These are phyloP conservation scores for Tragelaphus buxtoni DNA, from an alignment of 2,113 vertebrate genomes.

Conservation along the genomic window DNA sequence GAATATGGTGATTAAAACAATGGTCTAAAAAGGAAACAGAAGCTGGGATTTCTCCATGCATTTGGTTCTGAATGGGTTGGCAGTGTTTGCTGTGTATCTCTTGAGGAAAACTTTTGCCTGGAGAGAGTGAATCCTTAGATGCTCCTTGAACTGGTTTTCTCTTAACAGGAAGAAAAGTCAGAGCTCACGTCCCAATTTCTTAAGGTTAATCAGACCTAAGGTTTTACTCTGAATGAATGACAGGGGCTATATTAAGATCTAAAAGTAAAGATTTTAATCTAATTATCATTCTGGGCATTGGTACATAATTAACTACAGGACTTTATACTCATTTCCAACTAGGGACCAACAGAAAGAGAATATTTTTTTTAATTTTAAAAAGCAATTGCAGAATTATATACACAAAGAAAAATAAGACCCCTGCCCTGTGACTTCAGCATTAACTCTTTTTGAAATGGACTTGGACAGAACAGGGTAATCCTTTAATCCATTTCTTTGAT, in stretches of 20 bases:
- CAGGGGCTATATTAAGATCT: slow-evolving; percentile 28
- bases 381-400: slow-evolving; percentile 28
- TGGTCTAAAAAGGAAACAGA: slow-evolving; percentile 51
- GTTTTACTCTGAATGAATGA: background rate
- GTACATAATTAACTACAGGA: slow-evolving; percentile 19
- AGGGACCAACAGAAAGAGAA: background rate
- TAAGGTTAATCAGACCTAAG: slow-evolving; percentile 34
- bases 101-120: slow-evolving; percentile 39
- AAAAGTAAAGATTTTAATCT: slow-evolving; percentile 26
- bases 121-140: slow-evolving; percentile 49
- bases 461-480: background rate
- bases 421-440: background rate
- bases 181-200: background rate
- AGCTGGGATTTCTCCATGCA: slow-evolving; percentile 48
- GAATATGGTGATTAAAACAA: slow-evolving; percentile 55
- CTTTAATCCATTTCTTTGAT: slow-evolving; percentile 15
- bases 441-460: background rate
- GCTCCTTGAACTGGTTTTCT: slow-evolving; percentile 40
- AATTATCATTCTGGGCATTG: slow-evolving; percentile 7
- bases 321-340: slow-evolving; percentile 35
- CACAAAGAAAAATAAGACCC: slow-evolving; percentile 9
- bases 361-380: slow-evolving; percentile 1
- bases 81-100: slow-evolving; percentile 20
- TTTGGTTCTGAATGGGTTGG: slow-evolving; percentile 52
- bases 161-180: slow-evolving; percentile 27